These are phyloP conservation scores for Pangasianodon hypophthalmus DNA, from an alignment of 2,113 vertebrate genomes.

Conservation along the genomic window DNA sequence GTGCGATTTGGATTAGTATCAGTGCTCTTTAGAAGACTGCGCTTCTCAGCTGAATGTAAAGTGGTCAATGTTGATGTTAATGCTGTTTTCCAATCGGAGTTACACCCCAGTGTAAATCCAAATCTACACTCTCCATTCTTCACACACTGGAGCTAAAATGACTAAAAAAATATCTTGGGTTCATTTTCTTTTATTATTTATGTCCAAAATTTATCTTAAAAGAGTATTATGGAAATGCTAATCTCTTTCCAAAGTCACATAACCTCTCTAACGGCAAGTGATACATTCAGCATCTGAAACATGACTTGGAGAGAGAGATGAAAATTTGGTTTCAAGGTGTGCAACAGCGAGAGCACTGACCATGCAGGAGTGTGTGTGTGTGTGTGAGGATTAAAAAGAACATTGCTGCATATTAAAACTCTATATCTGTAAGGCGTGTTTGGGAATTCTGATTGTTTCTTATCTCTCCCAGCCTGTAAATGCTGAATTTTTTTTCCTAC, in stretches of 20 bases:
- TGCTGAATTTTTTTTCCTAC: not conserved
- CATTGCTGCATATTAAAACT: constrained; percentile 8
- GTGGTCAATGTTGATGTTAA: not conserved
- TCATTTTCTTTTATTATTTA: not conserved
- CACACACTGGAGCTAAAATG: not conserved
- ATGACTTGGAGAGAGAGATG: not conserved
- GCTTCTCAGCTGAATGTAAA: not conserved
- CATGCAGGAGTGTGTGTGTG: constrained; percentile 7
- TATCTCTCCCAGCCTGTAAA: constrained; percentile 23
- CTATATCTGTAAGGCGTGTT: not conserved
- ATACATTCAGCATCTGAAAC: constrained; percentile 8
- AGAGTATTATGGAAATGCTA: not conserved
- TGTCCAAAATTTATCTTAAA: not conserved
- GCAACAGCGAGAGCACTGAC: not conserved
- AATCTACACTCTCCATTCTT: not conserved
- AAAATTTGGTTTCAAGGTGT: not conserved
- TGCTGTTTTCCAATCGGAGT: constrained; percentile 3
- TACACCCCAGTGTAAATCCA: not conserved
- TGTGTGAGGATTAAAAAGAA: constrained; percentile 18
- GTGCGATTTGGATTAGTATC: not conserved
- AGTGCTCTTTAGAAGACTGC: not conserved
- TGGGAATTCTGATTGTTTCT: constrained; percentile 34
- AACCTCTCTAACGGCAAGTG: not conserved
- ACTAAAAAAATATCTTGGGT: not conserved
- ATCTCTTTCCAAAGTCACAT: not conserved